A percentile compares a stretch with the other conserved stretches of the same genome.
These are phyloP conservation scores for Spilogale gracilis DNA, from an alignment of 2,113 vertebrate genomes.

Conservation along the genomic window DNA sequence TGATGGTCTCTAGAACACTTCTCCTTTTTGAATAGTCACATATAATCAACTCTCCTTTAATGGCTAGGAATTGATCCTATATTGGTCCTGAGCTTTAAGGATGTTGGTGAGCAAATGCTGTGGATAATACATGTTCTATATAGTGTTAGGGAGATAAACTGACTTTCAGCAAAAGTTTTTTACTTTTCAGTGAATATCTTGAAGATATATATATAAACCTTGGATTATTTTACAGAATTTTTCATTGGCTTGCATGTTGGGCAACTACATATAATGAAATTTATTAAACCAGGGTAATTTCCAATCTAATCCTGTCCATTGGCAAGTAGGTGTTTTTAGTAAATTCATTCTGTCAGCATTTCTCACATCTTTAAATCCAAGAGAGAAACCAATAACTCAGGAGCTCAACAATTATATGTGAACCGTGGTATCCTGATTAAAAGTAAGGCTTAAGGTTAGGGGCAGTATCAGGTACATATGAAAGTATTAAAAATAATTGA, in stretches of 20 bases:
- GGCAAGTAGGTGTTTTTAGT: background rate
- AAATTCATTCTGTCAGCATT: background rate
- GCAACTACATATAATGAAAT: background rate
- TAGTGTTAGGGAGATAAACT: background rate
- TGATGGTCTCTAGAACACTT: background rate
- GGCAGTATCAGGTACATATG: background rate
- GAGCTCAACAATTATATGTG: background rate
- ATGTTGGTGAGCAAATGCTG: background rate
- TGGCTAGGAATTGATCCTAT: background rate
- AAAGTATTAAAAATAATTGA: background rate
- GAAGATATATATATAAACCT: background rate
- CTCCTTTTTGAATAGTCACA: background rate
- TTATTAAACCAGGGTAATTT: background rate
- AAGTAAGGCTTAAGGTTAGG: background rate
- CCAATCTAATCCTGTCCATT: background rate
- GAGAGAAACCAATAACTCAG: background rate
- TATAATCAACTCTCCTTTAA: background rate
- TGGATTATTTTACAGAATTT: background rate
- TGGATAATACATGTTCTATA: background rate
- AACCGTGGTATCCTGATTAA: background rate
- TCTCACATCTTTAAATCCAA: background rate
- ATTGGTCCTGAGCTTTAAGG: background rate
- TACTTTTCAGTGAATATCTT: background rate
- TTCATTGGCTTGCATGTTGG: background rate
- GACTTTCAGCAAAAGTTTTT: background rate